Evolutionary conservation across 2,113 vertebrate genomes (phyloP), one percentile per base, ranked within the genome.

Genomic region (Urocynchramus pylzowi): DNA sequence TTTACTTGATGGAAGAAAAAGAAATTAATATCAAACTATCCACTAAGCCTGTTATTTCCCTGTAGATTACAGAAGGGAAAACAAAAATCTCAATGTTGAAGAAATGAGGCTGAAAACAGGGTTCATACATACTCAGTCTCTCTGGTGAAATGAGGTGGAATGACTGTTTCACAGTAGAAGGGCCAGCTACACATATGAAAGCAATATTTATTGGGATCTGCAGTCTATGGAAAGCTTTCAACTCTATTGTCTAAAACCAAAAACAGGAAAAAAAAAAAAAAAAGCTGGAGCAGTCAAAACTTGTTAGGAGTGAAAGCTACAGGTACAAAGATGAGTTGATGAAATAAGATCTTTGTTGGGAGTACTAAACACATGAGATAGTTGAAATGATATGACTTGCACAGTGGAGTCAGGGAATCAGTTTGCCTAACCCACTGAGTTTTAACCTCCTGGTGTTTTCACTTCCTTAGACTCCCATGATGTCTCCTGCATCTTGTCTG

Each of bases 41-140:
- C 39, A 86, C 23, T 54, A 85, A 37, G 30, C 59, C 50, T 56
- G 16, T 30, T 63, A 84, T 80, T 92, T 92, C 61, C n/a, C 60
- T 67, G 35, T 49, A 88, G 78, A 80, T 79, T 74, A 89, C 68
- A 57, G 83, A 88, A 65, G 16, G 13, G 39, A 91, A 87, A 92
- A 70, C 57, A 77, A 93, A 91, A 90, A 87, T 41, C 54, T 81
- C 47, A 41, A 7, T 33, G n/a, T 47, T 81, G 63, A 75, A 92
- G 75, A 94, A 93, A 78, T 87, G 54, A 97, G 31, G 81, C 81
- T 91, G 93, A 94, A 93, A 95, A 63, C 71, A 93, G 42, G 67
- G 47, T 95, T 91, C 76, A 59, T 89, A 89, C 41, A 70, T 84
- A 84, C 69, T 91, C 61, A 54, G 49, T 84, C 87, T 82, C 95